These are phyloP conservation scores for Grammomys dolichurus DNA, from an alignment of 2,113 vertebrate genomes.

Conservation along the genomic window DNA sequence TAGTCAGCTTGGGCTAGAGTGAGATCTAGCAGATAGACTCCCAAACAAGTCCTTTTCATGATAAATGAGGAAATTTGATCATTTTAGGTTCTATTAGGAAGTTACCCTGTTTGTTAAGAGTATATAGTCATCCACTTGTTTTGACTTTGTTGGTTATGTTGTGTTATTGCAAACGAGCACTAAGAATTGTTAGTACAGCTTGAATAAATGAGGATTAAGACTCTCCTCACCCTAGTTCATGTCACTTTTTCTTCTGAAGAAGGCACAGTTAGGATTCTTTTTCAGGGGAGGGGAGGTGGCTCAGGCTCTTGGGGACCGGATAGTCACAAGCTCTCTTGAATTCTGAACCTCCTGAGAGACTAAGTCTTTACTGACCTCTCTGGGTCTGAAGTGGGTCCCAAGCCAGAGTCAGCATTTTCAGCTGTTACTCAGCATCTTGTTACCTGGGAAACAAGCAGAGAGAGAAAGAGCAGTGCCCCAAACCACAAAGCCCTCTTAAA, in stretches of 20 bases:
- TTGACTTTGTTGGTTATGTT: background rate
- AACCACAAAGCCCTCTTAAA: slow-evolving; percentile 72
- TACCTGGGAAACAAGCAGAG: background rate
- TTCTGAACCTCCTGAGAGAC: background rate
- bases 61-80: background rate
- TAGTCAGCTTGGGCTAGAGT: background rate
- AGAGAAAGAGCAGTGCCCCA: slow-evolving; percentile 34
- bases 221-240: background rate
- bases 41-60: background rate
- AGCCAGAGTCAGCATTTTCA: slow-evolving; percentile 41
- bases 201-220: background rate
- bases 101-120: background rate
- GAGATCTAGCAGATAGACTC: background rate
- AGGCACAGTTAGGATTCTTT: slow-evolving; percentile 14
- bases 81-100: background rate
- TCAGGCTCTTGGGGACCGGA: background rate
- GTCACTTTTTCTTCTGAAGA: slow-evolving; percentile 30
- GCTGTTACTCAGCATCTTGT: slow-evolving; percentile 41
- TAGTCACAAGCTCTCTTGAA: background rate
- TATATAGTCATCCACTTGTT: background rate
- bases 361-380: background rate
- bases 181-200: slow-evolving; percentile 1
- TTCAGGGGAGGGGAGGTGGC: background rate
- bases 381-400: background rate
- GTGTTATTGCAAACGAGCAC: background rate